Conservation (phyloP, 2,113 vertebrate species). For the Melanerpes formicivorus region DNA sequence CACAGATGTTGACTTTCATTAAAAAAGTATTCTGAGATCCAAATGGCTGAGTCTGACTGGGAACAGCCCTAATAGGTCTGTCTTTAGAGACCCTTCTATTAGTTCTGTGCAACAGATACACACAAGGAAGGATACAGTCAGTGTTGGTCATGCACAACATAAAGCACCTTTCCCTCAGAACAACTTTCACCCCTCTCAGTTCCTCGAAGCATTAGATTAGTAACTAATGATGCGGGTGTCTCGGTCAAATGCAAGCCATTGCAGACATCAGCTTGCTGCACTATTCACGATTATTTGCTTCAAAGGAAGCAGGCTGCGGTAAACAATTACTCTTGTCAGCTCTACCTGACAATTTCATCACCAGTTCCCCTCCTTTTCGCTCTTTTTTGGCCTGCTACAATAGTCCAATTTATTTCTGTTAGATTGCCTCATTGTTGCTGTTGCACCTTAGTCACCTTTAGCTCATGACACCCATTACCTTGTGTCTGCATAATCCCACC, state of each 20-base stretch:
- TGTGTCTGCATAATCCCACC: background rate
- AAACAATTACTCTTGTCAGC: background rate
- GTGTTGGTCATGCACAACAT: background rate
- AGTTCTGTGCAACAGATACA: no score
- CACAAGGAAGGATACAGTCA: no score
- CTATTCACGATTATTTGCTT: background rate
- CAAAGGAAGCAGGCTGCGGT: background rate
- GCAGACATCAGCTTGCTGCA: background rate
- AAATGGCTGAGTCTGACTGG: background rate
- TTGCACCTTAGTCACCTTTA: background rate
- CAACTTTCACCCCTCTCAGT: background rate
- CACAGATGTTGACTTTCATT: background rate
- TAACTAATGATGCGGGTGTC: background rate
- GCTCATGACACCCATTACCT: background rate
- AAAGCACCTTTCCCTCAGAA: background rate
- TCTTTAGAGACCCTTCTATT: rapidly evolving
- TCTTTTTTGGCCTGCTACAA: background rate
- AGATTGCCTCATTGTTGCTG: background rate
- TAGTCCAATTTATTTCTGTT: background rate
- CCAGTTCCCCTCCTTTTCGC: background rate
- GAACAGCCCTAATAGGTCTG: background rate
- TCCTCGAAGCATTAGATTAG: background rate
- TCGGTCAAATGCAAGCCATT: background rate
- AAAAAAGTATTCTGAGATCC: background rate
- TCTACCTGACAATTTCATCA: background rate